phyloP scores from a whole-genome alignment of 2,113 vertebrate species.

The Nothocercus nigrocapillus region DNA sequence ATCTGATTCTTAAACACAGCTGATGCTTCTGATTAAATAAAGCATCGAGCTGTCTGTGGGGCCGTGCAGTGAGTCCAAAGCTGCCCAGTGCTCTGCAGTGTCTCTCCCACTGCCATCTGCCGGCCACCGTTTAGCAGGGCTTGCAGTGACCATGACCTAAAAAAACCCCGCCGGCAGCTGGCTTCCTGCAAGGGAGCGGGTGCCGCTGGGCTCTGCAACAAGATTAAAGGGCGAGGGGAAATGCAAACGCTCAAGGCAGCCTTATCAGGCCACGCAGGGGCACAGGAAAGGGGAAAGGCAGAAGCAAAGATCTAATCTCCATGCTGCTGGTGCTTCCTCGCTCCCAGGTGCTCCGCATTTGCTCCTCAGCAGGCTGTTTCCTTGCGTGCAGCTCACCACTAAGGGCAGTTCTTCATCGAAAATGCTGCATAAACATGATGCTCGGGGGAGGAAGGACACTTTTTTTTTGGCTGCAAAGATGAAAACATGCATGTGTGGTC shows the following conservation, averaged over 20 bases:
- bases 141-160: not conserved
- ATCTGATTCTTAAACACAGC: not conserved
- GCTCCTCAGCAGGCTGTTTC: accelerated
- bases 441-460: accelerated
- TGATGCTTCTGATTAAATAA: not conserved
- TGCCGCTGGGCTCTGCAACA: not conserved
- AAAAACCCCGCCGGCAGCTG: not conserved
- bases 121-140: not conserved
- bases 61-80: not conserved
- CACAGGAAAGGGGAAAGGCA: not conserved
- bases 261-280: not conserved
- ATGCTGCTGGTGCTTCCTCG: not conserved
- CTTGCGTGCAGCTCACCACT: accelerated
- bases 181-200: not conserved
- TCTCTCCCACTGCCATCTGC: slow-evolving; percentile 51
- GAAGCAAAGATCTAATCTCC: not conserved
- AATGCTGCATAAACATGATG: accelerated
- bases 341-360: not conserved
- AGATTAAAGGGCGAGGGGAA: not conserved
- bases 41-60: not conserved
- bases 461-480: not conserved
- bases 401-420: not conserved
- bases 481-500: not conserved
- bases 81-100: not conserved
- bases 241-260: not conserved